Evolutionary conservation across 2,888 invertebrate genomes (phyloP), one percentile per base, ranked within the genome.

Genomic region (Heterodera filipjevi): DNA sequence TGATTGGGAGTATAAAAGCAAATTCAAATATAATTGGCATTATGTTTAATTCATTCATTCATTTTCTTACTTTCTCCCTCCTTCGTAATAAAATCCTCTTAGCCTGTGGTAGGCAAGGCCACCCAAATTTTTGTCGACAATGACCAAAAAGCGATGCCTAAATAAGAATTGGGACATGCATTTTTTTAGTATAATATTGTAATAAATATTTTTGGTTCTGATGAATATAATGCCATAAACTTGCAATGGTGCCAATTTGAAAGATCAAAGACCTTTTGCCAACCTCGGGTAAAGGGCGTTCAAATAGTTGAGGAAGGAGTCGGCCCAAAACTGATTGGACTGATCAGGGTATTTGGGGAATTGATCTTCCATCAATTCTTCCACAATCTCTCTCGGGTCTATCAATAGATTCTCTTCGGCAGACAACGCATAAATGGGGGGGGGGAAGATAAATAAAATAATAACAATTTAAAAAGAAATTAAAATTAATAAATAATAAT

Each of bases 131-230:
- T n/a, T n/a, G n/a, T n/a, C n/a, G n/a, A 59, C 59, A 59, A 59
- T 27, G 27, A 59, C 27, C 59, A 59, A 59, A 59, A 59, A 59
- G 59, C 59, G 59, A 59, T 59, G 59, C 59, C 59, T 59, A 59
- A n/a, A 53, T 19, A 19, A 53, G 5, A 19, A 19, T n/a, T n/a
- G n/a, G n/a, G n/a, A n/a, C n/a, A n/a, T n/a, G n/a, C n/a, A n/a
- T n/a, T n/a, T n/a, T n/a, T n/a, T n/a, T n/a, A n/a, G n/a, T n/a
- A n/a, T n/a, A n/a, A n/a, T n/a, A n/a, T n/a, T n/a, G n/a, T n/a
- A n/a, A n/a, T n/a, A n/a, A n/a, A n/a, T n/a, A n/a, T n/a, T n/a
- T n/a, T n/a, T n/a, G n/a, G n/a, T n/a, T n/a, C n/a, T n/a, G n/a
- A n/a, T n/a, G n/a, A n/a, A n/a, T n/a, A n/a, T n/a, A n/a, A n/a